Conservation (phyloP, 2,113 vertebrate species). For the Leptosomus discolor region DNA sequence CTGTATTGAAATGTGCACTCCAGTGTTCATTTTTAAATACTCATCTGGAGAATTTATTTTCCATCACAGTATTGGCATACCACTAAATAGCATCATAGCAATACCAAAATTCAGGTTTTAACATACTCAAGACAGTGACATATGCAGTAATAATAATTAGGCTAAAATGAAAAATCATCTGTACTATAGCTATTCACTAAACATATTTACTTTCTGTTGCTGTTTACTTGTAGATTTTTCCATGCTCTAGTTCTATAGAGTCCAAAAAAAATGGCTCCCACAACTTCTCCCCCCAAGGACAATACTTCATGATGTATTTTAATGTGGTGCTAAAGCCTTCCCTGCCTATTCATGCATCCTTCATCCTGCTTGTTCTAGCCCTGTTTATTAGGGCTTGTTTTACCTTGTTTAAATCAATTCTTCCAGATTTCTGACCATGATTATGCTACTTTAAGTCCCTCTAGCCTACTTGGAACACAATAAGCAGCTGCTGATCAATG, state of each 20-base stretch:
- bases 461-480: neutral
- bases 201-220: neutral
- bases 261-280: fast-evolving
- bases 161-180: neutral
- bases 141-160: neutral
- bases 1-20: neutral
- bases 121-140: neutral
- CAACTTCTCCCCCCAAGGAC: neutral
- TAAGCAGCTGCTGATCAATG: neutral
- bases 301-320: neutral
- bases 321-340: neutral
- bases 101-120: neutral
- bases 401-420: neutral
- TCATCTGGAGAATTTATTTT: neutral
- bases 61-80: neutral
- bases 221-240: neutral
- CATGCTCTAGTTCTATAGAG: neutral
- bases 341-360: neutral
- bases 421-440: neutral
- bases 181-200: neutral
- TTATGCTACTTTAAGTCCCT: neutral
- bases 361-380: neutral
- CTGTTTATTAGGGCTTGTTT: neutral
- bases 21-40: neutral
- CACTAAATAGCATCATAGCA: neutral